Conservation (phyloP, 1,140 invertebrate species). For the Drosophila micromelanica region DNA sequence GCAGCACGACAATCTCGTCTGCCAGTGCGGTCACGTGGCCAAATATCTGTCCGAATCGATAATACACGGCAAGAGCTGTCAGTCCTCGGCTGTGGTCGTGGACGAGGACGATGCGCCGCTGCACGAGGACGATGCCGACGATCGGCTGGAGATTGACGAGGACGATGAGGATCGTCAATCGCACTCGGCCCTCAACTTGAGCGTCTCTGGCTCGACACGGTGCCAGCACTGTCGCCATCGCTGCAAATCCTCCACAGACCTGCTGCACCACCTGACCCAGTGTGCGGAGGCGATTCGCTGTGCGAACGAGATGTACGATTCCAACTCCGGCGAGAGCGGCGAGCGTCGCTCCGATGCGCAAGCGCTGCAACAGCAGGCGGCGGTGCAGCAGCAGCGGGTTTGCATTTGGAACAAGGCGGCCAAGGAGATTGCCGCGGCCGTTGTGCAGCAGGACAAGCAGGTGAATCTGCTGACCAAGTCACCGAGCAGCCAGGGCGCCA, state of each 20-base stretch:
- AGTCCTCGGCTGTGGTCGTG: conserved; percentile 67
- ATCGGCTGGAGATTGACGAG: conserved; percentile 71
- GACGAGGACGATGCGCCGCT: conserved; percentile 85
- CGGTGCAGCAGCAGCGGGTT: conserved; percentile 85
- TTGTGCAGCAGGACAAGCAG: conserved; percentile 57
- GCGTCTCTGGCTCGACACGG: conserved; percentile 87
- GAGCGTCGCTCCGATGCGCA: conserved; percentile 55
- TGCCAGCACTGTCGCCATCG: conserved; percentile 93
- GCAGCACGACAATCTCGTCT: conserved; percentile 87
- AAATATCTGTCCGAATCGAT: conserved; percentile 93
- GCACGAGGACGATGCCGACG: conserved; percentile 72
- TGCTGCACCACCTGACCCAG: conserved; percentile 89
- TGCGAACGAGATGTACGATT: conserved; percentile 82
- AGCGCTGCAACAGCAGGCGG: conserved; percentile 62
- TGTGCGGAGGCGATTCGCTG: conserved; percentile 86
- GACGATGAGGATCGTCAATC: conserved; percentile 75
- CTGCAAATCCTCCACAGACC: conserved; percentile 92
- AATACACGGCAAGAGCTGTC: conserved; percentile 89
- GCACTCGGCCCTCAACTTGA: conserved; percentile 78
- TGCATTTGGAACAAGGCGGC: conserved; percentile 88
- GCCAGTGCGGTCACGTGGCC: conserved; percentile 91
- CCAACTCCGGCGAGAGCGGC: conserved; percentile 75
- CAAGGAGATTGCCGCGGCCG: conserved; percentile 83
- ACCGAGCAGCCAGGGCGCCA: conserved; percentile 44
- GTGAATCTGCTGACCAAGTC: conserved; percentile 43